These are phyloP conservation scores for Pocillopora grandis DNA, from an alignment of 92 coral and sea anemone genomes.

Conservation along the genomic window DNA sequence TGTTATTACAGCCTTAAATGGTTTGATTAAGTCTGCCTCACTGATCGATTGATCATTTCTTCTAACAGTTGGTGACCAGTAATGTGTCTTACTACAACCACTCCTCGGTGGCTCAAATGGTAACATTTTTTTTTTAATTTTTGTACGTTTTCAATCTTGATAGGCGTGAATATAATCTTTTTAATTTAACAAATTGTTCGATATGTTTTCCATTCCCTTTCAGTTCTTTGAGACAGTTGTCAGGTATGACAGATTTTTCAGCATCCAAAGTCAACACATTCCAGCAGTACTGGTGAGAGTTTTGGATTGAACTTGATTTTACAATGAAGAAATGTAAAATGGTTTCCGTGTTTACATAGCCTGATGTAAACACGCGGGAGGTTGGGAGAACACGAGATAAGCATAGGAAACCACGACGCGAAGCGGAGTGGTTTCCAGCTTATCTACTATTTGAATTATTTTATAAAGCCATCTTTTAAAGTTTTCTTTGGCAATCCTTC, in stretches of 20 bases:
- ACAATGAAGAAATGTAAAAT: too few relatives aligned
- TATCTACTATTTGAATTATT: too few relatives aligned
- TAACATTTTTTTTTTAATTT: conserved; percentile 1
- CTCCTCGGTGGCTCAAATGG: conserved; percentile 85
- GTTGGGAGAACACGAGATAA: too few relatives aligned
- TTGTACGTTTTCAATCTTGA: background rate
- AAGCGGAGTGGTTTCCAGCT: too few relatives aligned
- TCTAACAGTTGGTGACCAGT: conserved; percentile 76
- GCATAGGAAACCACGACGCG: too few relatives aligned
- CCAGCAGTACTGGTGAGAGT: conserved; percentile 86
- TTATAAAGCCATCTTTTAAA: too few relatives aligned
- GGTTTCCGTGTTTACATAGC: too few relatives aligned
- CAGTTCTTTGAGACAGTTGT: conserved; percentile 97
- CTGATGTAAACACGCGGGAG: too few relatives aligned
- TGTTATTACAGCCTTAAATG: too few relatives aligned
- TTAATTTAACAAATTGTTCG: background rate
- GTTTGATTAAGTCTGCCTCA: background rate
- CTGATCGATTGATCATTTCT: background rate
- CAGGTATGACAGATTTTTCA: conserved; percentile 86
- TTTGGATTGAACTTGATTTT: too few relatives aligned
- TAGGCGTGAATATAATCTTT: background rate
- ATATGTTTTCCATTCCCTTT: background rate
- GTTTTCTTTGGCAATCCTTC: too few relatives aligned
- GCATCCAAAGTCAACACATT: conserved; percentile 79
- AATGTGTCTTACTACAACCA: conserved; percentile 76